phyloP scores from a whole-genome alignment of 1,140 invertebrate species.

The Archegozetes longisetosus region DNA sequence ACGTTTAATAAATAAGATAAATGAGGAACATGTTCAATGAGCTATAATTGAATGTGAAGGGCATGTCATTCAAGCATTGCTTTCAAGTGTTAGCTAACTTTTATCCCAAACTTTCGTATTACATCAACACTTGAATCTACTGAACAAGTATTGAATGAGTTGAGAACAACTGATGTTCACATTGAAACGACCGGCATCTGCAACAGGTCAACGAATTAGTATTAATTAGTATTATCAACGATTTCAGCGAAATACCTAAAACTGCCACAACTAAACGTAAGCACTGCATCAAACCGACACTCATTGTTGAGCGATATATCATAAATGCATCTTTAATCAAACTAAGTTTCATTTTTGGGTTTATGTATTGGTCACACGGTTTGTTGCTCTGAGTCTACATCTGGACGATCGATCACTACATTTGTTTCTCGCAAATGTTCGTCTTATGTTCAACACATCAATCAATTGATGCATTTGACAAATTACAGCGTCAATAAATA shows the following conservation, averaged over 20 bases:
- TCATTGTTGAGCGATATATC: conserved; percentile 77
- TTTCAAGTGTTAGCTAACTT: conserved; percentile 46
- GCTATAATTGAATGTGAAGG: conserved; percentile 48
- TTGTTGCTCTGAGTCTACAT: conserved; percentile 84
- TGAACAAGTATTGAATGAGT: conserved; percentile 74
- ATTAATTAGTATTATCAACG: conserved; percentile 85
- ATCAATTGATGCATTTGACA: conserved; percentile 92
- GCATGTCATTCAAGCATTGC: conserved; percentile 54
- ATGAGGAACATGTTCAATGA: too few species aligned
- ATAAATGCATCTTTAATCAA: conserved; percentile 70
- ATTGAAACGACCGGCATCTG: conserved; percentile 60
- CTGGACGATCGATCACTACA: conserved; percentile 90
- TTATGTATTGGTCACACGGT: conserved; percentile 85
- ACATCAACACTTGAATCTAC: conserved; percentile 61
- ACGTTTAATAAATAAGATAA: too few species aligned
- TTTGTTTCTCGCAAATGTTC: conserved; percentile 49
- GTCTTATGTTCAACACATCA: conserved; percentile 26
- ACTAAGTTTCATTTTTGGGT: conserved; percentile 88
- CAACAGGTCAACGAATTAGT: conserved; percentile 80
- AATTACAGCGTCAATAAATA: conserved; percentile 97
- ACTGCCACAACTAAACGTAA: conserved; percentile 24
- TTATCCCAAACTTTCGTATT: conserved; percentile 85
- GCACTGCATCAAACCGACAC: conserved; percentile 30
- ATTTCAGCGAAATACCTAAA: conserved; percentile 86
- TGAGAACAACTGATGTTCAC: conserved; percentile 5